Percentiles rank a stretch among this genome's conserved stretches.
phyloP scores from a whole-genome alignment of 2,113 vertebrate genomes.

The Solea solea region DNA sequence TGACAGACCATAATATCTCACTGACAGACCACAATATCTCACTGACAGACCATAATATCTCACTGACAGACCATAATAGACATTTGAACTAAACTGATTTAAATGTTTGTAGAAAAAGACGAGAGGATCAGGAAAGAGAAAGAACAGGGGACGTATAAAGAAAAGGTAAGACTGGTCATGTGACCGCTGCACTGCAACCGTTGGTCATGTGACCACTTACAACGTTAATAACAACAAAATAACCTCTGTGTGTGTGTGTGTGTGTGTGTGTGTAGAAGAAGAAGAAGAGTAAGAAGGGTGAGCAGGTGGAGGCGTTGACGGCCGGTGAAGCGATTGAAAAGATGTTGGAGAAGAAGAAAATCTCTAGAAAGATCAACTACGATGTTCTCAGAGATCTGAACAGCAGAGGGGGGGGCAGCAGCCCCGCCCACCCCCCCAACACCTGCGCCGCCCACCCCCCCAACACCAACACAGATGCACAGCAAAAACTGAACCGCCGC shows the following conservation, averaged over 20 bases:
- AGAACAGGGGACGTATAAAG: conserved; percentile 96
- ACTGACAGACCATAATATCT: too few species aligned
- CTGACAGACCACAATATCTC: too few species aligned
- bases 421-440: conserved; percentile 43
- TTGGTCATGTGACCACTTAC: too few species aligned
- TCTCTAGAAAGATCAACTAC: conserved; percentile 99
- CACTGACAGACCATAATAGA: too few species aligned
- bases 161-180: conserved; percentile 84
- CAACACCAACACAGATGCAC: conserved; percentile 12
- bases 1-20: too few species aligned
- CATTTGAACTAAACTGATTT: too few species aligned
- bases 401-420: conserved; percentile 74
- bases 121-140: conserved; percentile 94
- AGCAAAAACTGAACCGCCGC: conserved; percentile 81
- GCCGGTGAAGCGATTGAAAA: conserved; percentile 96
- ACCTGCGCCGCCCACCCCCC: conserved; percentile 4
- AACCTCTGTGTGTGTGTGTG: background rate
- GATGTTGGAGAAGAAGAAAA: conserved; percentile 98
- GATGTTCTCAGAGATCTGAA: conserved; percentile 94
- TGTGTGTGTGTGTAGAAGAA: conserved; percentile 84
- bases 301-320: conserved; percentile 89
- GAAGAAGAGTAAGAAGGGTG: conserved; percentile 85
- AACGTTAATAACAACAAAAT: too few species aligned
- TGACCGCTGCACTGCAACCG: background rate
- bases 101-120: conserved; percentile 89